These are phyloP conservation scores for Mionectes macconnelli DNA, from an alignment of 2,113 vertebrate species.

Conservation along the genomic window DNA sequence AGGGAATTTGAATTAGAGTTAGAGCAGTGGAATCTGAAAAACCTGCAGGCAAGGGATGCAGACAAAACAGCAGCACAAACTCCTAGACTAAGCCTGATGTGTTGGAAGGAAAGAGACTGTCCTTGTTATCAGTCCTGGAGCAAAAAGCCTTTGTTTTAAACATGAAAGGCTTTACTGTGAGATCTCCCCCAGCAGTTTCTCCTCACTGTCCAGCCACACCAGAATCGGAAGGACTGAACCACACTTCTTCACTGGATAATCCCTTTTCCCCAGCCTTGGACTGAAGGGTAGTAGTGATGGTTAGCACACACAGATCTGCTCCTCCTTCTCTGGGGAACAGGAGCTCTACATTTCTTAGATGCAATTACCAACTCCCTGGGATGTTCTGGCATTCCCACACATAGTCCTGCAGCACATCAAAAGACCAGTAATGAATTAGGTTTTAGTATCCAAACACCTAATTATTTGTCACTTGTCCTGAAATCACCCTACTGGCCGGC, in stretches of 20 bases:
- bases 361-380: background rate
- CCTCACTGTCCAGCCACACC: background rate
- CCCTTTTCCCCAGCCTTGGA: background rate
- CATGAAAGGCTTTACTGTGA: background rate
- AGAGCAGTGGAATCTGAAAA: background rate
- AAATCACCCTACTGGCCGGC: background rate
- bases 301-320: background rate
- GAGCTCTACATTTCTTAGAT: background rate
- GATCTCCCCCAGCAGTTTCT: background rate
- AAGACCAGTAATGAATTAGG: background rate
- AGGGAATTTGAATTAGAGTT: background rate
- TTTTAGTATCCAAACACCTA: background rate
- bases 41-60: background rate
- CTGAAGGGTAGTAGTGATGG: background rate
- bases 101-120: background rate
- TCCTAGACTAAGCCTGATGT: rapidly evolving
- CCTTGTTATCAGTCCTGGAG: background rate
- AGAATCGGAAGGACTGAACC: background rate
- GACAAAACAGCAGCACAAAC: background rate
- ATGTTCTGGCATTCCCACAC: background rate
- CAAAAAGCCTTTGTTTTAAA: background rate
- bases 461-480: background rate
- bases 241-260: background rate
- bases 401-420: background rate
- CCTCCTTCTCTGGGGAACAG: background rate